Base-by-base conservation (phyloP, 2,113 vertebrate species). In the Delphinapterus leucas region DNA sequence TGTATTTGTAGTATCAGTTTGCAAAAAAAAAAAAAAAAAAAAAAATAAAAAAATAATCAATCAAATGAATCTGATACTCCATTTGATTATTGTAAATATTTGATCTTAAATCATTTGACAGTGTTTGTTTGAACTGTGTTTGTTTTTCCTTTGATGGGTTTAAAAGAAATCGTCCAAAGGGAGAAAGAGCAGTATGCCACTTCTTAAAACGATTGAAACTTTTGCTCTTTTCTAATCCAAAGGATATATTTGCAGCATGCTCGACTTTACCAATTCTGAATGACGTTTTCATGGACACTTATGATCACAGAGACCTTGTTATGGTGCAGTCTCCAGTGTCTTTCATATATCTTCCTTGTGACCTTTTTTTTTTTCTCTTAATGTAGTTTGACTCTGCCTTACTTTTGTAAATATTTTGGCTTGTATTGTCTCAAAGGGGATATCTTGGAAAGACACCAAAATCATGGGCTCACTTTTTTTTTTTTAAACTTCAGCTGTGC, bases 1-100 rank as follows among this genome's bases (percentile, higher is more conserved):
- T 99, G 98, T 98, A 98, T 98, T 98, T 98, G 98, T 99, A 99
- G 98, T 99, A 98, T 97, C 97, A 97, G 98, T 99, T 99, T 98
- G 97, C 47, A 86, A 98, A 92, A 98, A 96, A 88, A 13, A n/a
- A 88, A 13, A n/a, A 74, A 38, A 36, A 31, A 11, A 95, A 90
- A 97, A 82, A 68, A 63, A 38, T 13, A 77, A 61, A 79, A 23
- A 79, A 88, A 31, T 53, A 88, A 70, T 47, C 71, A 80, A 11
- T 67, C 92, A 88, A 83, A 31, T 68, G 33, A 61, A 97, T 97
- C 76, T 95, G 97, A 97, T 98, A 82, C 96, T 98, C 79, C 85
- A 98, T 97, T 98, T 98, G 98, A 99, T 98, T 96, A 97, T 87
- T 99, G 98, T 99, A 99, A 98, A 99, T 98, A 98, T 97, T 98